A percentile compares a stretch with the other conserved stretches of the same genome.
Evolutionary conservation across 2,113 vertebrate species (phyloP).

Genomic region (Apeltes quadracus): DNA sequence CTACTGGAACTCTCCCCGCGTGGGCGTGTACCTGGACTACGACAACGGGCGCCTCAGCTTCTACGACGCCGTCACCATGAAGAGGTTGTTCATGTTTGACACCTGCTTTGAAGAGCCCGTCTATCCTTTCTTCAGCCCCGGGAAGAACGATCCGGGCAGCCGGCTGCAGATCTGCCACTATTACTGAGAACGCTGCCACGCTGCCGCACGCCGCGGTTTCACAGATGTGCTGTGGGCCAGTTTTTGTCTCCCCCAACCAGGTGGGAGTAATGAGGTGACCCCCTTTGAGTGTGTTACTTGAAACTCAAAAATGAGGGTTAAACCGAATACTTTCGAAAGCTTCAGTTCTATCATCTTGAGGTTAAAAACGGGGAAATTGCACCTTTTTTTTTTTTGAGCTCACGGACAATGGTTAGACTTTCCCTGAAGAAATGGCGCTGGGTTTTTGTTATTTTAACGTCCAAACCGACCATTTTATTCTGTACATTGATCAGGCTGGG

Average conservation of each 20-base stretch:
- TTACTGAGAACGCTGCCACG: conserved; percentile 64
- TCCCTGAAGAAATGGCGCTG: not conserved
- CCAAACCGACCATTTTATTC: conserved; percentile 1
- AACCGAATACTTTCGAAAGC: not conserved
- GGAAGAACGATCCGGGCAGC: conserved; percentile 82
- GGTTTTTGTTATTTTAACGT: not conserved
- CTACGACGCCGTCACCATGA: conserved; percentile 84
- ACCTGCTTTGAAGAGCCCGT: conserved; percentile 79
- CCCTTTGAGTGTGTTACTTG: conserved; percentile 19
- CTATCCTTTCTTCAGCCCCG: conserved; percentile 83
- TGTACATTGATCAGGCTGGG: not conserved
- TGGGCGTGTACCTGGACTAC: conserved; percentile 83
- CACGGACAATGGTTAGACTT: conserved; percentile 2
- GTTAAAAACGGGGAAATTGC: not conserved
- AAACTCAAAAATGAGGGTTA: conserved; percentile 14
- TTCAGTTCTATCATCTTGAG: not conserved
- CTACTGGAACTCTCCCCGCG: conserved; percentile 82
- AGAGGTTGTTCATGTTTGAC: conserved; percentile 79
- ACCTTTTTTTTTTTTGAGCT: conserved; percentile 26
- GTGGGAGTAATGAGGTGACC: not conserved
- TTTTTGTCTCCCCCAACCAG: conserved; percentile 15
- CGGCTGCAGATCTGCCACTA: conserved; percentile 83
- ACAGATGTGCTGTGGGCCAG: conserved; percentile 19
- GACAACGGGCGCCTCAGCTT: conserved; percentile 80
- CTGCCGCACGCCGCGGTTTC: not conserved